These are phyloP conservation scores for Drosophila nr. fundita DNA, from an alignment of 2,888 invertebrate genomes.

Conservation along the genomic window DNA sequence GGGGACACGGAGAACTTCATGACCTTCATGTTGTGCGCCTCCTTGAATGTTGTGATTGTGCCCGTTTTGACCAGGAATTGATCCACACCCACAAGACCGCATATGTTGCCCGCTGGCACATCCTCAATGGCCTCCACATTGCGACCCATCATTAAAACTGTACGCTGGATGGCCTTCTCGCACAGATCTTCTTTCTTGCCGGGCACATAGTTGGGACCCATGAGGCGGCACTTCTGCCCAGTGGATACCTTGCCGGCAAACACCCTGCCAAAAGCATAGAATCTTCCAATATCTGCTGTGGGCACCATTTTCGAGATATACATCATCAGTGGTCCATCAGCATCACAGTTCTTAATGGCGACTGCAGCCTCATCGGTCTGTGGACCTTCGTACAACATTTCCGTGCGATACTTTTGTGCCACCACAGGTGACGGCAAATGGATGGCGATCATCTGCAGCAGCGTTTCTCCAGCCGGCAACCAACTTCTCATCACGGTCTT, in stretches of 20 bases:
- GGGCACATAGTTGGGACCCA: conserved; percentile 99
- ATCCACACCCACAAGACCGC: conserved; percentile 99
- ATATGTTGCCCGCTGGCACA: conserved; percentile 99
- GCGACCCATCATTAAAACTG: conserved; percentile 99
- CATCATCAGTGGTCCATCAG: conserved; percentile 99
- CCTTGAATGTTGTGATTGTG: conserved; percentile 99
- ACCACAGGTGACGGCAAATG: conserved; percentile 99
- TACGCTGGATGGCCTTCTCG: conserved; percentile 99
- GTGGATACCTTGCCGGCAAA: conserved; percentile 98
- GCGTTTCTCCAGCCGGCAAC: conserved; percentile 99
- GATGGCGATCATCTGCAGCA: conserved; percentile 99
- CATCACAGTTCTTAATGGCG: conserved; percentile 96
- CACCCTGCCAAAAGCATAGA: conserved; percentile 99
- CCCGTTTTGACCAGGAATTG: conserved; percentile 99
- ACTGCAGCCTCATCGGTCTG: conserved; percentile 97
- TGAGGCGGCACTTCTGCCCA: conserved; percentile 97
- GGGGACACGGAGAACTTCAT: conserved; percentile 99
- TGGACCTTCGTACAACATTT: conserved; percentile 99
- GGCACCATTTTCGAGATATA: conserved; percentile 99
- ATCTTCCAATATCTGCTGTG: conserved; percentile 99
- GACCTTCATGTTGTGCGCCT: conserved; percentile 99
- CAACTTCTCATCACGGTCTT: conserved; percentile 99
- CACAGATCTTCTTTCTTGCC: conserved; percentile 99
- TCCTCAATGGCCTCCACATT: conserved; percentile 99
- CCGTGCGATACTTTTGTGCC: conserved; percentile 99